Evolutionary conservation across 2,888 invertebrate species (phyloP).

Genomic region (Drosophila kanekoi): DNA sequence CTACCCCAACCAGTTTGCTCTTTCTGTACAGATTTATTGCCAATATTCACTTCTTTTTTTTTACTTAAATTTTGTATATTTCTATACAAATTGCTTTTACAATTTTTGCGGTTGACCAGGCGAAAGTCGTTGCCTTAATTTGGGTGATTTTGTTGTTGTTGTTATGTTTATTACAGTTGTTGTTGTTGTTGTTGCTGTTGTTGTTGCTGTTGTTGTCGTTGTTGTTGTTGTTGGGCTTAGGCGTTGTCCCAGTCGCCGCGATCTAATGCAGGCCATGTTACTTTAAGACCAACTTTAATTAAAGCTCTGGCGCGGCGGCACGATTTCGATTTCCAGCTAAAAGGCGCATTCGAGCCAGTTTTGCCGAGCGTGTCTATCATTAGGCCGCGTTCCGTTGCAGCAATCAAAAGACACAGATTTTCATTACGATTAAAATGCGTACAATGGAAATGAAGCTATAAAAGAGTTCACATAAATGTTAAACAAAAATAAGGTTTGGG

Average conservation of each 20-base stretch:
- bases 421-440: constrained; percentile 25
- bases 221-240: constrained; percentile 35
- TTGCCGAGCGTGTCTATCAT: constrained; percentile 54
- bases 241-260: constrained; percentile 65
- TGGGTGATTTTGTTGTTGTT: constrained; percentile 23
- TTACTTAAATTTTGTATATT: constrained; percentile 22
- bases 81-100: constrained; percentile 68
- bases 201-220: constrained; percentile 31
- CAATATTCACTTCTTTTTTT: constrained; percentile 60
- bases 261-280: constrained; percentile 51
- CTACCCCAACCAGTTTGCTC: constrained; percentile 73
- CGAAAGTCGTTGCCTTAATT: constrained; percentile 71
- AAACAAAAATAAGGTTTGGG: neutral
- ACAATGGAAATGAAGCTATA: neutral
- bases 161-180: constrained; percentile 11
- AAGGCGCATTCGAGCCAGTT: constrained; percentile 45
- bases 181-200: constrained; percentile 3
- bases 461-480: neutral
- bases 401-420: constrained; percentile 35
- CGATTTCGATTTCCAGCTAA: constrained; percentile 67
- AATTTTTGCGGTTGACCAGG: constrained; percentile 61
- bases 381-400: constrained; percentile 23
- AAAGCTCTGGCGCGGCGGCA: constrained; percentile 68
- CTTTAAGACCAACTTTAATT: constrained; percentile 67
- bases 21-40: constrained; percentile 67